Percentiles rank a stretch among this genome's conserved stretches.
Evolutionary conservation across 1,140 invertebrate genomes (phyloP).

Genomic region (Drosophila sp.): DNA sequence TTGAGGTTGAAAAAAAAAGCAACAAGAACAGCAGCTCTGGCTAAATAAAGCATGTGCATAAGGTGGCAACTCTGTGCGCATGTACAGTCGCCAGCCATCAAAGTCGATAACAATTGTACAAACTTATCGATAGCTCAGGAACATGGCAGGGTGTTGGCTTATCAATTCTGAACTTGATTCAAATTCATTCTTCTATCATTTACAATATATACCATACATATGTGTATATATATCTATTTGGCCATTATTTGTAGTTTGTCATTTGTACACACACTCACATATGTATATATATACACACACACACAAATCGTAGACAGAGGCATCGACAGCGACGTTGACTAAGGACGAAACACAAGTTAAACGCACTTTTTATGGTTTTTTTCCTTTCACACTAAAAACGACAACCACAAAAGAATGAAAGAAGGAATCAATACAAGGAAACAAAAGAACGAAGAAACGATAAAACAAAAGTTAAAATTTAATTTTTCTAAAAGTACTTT

Average conservation of each 20-base stretch:
- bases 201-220: slow-evolving; percentile 3
- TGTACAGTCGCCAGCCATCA: slow-evolving; percentile 3
- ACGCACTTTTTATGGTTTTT: slow-evolving; percentile 19
- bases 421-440: neutral
- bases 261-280: slow-evolving; percentile 21
- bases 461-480: slow-evolving; percentile 51
- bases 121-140: slow-evolving; percentile 21
- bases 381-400: slow-evolving; percentile 35
- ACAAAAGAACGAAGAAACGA: neutral
- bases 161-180: slow-evolving; percentile 25
- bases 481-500: slow-evolving; percentile 71
- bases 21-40: neutral
- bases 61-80: neutral
- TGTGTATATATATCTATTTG: slow-evolving; percentile 3
- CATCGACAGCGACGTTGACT: slow-evolving; percentile 20
- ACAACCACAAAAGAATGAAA: neutral
- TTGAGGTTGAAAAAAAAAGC: slow-evolving; percentile 18
- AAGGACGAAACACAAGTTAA: slow-evolving; percentile 15
- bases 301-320: slow-evolving; percentile 7
- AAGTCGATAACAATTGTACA: slow-evolving; percentile 7
- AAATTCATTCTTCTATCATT: slow-evolving; percentile 31
- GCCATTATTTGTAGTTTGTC: slow-evolving; percentile 32
- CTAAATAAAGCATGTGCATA: neutral
- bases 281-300: slow-evolving; percentile 6
- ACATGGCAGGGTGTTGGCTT: slow-evolving; percentile 30